Percentiles rank a stretch among this genome's conserved stretches.
phyloP scores from a whole-genome alignment of 1,140 invertebrate genomes.

The Anthonomus grandis region DNA sequence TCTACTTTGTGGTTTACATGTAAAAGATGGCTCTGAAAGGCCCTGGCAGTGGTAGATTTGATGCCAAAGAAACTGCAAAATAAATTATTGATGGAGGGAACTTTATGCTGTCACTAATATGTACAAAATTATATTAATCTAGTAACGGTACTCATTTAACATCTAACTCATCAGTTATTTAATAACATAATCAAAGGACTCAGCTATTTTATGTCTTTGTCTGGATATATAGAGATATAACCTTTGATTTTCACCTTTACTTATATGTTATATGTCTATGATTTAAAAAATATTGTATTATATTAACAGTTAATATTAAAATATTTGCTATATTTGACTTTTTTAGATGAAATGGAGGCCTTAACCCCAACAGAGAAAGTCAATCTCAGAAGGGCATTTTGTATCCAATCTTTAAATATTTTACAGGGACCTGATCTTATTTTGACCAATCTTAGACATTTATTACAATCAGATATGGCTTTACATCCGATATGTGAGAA shows the following conservation, averaged over 20 bases:
- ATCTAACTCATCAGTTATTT: no score
- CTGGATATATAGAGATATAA: no score
- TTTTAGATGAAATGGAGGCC: conserved; percentile 34
- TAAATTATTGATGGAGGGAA: no score
- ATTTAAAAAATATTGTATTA: not conserved
- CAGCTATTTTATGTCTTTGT: no score
- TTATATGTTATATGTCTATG: not conserved
- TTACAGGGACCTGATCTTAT: conserved; percentile 68
- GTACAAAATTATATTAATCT: no score
- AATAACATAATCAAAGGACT: no score
- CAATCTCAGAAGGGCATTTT: conserved; percentile 54
- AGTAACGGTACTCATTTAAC: no score
- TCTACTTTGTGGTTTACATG: no score
- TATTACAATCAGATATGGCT: conserved; percentile 54
- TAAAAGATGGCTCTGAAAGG: no score
- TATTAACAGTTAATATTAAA: not conserved
- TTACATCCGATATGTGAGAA: conserved; percentile 53
- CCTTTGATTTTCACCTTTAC: conserved; percentile 4
- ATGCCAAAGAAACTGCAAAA: no score
- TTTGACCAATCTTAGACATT: conserved; percentile 54
- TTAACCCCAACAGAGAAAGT: conserved; percentile 44
- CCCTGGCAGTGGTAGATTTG: no score
- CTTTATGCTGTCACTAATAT: no score
- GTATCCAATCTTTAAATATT: conserved; percentile 59
- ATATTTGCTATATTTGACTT: conserved; percentile 16